Evolutionary conservation across 2,797 vertebrate genomes (phyloP), one percentile per base, ranked within the genome.

Genomic region (Neosalanx taihuensis): DNA sequence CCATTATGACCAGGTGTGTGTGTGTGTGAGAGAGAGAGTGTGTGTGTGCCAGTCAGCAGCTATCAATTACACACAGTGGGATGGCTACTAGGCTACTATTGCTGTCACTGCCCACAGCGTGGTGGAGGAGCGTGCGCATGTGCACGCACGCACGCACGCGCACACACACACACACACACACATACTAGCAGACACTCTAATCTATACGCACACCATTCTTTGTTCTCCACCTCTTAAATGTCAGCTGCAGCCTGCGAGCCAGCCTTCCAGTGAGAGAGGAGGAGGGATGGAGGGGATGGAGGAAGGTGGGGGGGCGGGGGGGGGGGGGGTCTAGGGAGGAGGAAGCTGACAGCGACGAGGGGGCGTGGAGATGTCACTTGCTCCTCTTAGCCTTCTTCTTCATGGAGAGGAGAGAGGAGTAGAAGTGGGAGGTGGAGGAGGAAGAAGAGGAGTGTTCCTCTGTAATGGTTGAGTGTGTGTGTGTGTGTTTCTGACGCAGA

Each of bases 301-400:
- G 83, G 81, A 83, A 53, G 1, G 51, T 3, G 18, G 49, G 15
- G 6, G 13, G 49, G 17, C 13, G 49, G 3, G 49, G 15, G 13
- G 49, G 2, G 74, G 84, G 81, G 83, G 71, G 71, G 81, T 70
- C 76, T 79, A 61, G 79, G 75, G 79, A 80, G 41, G 78, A 68
- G 18, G 71, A 71, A 70, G n/a, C 29, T 35, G n/a, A 26, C 30
- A 64, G 60, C 66, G 23, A 37, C 86, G 85, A 84, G 85, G 84
- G 85, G 84, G 71, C 69, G 71, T 46, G 71, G 79, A 74, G 79
- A 80, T 83, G 81, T 81, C 82, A 87, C 87, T 86, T 84, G 77
- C 84, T 86, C 76, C 80, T 85, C 77, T 88, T 85, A 81, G 85
- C 78, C 81, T 76, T 73, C 81, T 76, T 73, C 84, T 82, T 85